A percentile compares a stretch with the other conserved stretches of the same genome.
These are phyloP conservation scores for Lypha dubia DNA, from an alignment of 2,888 invertebrate genomes.

Conservation along the genomic window DNA sequence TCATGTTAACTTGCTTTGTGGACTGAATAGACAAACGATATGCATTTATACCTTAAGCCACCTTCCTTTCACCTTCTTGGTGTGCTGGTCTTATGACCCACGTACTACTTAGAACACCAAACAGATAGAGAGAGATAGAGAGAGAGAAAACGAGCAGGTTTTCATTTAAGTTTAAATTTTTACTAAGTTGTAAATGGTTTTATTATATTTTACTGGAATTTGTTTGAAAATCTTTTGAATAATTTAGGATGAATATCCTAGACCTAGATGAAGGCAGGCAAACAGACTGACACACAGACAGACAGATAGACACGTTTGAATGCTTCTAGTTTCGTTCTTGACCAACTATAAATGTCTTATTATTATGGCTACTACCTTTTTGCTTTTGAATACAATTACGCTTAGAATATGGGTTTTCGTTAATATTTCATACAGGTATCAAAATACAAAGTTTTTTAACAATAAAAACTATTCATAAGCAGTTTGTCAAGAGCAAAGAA, in stretches of 20 bases:
- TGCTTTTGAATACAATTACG: not conserved
- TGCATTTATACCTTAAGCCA: not conserved
- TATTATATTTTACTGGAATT: not conserved
- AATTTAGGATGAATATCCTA: not conserved
- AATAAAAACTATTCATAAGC: constrained; percentile 38
- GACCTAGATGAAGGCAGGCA: constrained; percentile 17
- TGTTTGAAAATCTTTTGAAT: not conserved
- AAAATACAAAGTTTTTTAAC: constrained; percentile 10
- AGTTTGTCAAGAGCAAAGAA: constrained; percentile 3
- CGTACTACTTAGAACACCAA: not conserved
- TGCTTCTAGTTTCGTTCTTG: constrained; percentile 6
- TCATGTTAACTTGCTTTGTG: not conserved
- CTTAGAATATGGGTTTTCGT: not conserved
- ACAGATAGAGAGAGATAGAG: not conserved
- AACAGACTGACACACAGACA: too few relatives aligned
- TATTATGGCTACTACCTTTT: not conserved
- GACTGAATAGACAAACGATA: not conserved
- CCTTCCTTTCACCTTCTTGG: not conserved
- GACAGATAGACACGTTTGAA: not conserved
- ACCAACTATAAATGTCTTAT: constrained; percentile 46
- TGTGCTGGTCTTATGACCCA: not conserved
- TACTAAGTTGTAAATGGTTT: not conserved
- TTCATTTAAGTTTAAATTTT: not conserved
- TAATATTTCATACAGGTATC: not conserved
- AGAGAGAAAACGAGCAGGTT: not conserved